These are phyloP conservation scores for Clivina fossor DNA, from an alignment of 2,888 invertebrate genomes.

Conservation along the genomic window DNA sequence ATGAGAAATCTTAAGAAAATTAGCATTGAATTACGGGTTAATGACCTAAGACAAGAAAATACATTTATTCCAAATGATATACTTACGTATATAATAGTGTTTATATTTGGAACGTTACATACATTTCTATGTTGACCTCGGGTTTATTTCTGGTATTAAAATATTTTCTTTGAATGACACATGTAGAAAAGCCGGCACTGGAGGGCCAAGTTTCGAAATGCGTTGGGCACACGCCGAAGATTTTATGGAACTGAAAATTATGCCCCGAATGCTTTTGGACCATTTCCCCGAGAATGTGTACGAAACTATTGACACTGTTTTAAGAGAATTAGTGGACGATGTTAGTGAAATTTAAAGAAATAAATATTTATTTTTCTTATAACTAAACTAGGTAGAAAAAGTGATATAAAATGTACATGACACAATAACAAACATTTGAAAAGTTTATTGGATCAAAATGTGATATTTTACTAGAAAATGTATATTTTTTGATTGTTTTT, in stretches of 20 bases:
- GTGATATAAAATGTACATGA: background rate
- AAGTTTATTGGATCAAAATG: too few species aligned
- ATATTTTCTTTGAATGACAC: conserved; percentile 36
- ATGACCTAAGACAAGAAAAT: conserved; percentile 4
- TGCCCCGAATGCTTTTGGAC: conserved; percentile 83
- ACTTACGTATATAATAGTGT: background rate
- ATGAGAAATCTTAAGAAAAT: background rate
- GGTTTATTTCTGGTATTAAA: conserved; percentile 4
- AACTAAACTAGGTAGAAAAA: background rate
- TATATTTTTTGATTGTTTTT: too few species aligned
- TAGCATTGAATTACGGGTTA: background rate
- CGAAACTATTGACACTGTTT: conserved; percentile 66
- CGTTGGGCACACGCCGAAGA: conserved; percentile 79
- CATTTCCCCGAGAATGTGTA: conserved; percentile 82
- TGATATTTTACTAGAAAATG: too few species aligned
- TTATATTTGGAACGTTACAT: conserved; percentile 1
- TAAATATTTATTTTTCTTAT: too few species aligned
- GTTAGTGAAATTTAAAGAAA: conserved; percentile 45
- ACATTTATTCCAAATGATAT: background rate
- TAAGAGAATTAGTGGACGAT: conserved; percentile 56
- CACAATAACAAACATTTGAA: background rate
- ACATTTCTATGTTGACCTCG: background rate
- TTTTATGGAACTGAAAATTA: conserved; percentile 79
- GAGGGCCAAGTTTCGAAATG: conserved; percentile 71
- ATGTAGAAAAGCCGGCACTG: conserved; percentile 66